Base-by-base conservation (phyloP, 1,140 invertebrate genomes). In the Lepidurus couesii region DNA sequence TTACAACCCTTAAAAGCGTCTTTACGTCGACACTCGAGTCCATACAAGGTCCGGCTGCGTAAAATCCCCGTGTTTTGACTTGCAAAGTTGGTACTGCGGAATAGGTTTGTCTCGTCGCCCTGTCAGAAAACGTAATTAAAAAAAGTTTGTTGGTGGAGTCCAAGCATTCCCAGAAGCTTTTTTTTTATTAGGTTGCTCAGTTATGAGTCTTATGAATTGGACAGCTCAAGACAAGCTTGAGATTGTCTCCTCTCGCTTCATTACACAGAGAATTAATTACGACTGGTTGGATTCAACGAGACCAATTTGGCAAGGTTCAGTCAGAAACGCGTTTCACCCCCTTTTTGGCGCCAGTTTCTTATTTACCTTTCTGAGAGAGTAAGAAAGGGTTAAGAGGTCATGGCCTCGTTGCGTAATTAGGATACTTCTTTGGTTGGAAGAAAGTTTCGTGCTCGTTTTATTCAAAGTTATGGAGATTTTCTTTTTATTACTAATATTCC, bases 1-100 rank as follows among this genome's bases (percentile, higher is more conserved):
- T 65, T 65, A 65, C 53, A 65, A 65, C 53, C 53, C 53, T 16
- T 65, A 65, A 65, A 9, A 65, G 53, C 53, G 53, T 21, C 53
- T 65, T 65, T n/a, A 65, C 53, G 53, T 65, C 53, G 53, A 65
- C 53, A 65, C 53, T 65, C 53, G 53, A 65, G 53, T 65, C 53
- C 53, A 65, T 65, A 65, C 53, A 65, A 65, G 53, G 53, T 65
- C 53, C 53, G 53, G n/a, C 53, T 7, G 16, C 16, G 5, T 13
- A 65, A 21, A 65, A n/a, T 21, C 21, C 1, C 53, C 7, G 16
- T 65, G 53, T 65, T 65, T 65, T 65, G 53, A 65, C 53, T 65
- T 65, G 53, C 53, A 65, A 65, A 65, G 53, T 21, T 65, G 53
- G 8, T 65, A 65, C 4, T 65, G 53, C 53, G 53, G 53, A n/a